Conservation (phyloP, 2,113 vertebrate species). For the Nyctibius bracteatus region DNA sequence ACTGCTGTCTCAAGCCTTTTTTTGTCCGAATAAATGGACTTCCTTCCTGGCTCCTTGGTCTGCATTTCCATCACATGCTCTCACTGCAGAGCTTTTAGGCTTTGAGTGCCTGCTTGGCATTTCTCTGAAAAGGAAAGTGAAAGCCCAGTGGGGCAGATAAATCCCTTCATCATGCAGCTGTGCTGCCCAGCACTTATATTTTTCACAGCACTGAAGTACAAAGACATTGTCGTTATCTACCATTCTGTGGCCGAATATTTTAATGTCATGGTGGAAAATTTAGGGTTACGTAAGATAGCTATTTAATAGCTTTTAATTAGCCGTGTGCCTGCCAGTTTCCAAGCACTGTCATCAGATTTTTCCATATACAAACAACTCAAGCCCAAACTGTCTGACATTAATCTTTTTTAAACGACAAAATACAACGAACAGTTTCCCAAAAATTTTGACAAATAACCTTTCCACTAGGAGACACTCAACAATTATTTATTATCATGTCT, state of each 20-base stretch:
- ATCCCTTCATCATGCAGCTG: neutral
- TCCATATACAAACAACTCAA: neutral
- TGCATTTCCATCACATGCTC: neutral
- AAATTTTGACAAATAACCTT: neutral
- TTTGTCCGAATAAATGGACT: neutral
- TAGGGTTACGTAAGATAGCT: neutral
- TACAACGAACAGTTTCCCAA: fast-evolving
- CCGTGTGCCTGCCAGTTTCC: neutral
- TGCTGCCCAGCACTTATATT: neutral
- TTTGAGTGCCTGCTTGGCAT: neutral
- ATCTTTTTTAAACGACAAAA: neutral
- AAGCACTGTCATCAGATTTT: neutral
- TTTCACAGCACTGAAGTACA: neutral
- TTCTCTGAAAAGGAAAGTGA: neutral
- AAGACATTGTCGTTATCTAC: fast-evolving
- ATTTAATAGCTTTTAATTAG: neutral
- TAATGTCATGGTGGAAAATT: neutral
- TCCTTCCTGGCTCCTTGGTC: neutral
- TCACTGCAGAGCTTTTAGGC: neutral
- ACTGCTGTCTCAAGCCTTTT: neutral
- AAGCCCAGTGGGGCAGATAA: fast-evolving
- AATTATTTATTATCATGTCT: fast-evolving
- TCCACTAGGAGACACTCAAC: neutral
- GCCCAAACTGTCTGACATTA: fast-evolving
- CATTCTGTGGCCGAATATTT: neutral